Percentiles rank a stretch among this genome's conserved stretches.
phyloP scores from a whole-genome alignment of 2,113 vertebrate species.

The Rhadina sibilatrix region DNA sequence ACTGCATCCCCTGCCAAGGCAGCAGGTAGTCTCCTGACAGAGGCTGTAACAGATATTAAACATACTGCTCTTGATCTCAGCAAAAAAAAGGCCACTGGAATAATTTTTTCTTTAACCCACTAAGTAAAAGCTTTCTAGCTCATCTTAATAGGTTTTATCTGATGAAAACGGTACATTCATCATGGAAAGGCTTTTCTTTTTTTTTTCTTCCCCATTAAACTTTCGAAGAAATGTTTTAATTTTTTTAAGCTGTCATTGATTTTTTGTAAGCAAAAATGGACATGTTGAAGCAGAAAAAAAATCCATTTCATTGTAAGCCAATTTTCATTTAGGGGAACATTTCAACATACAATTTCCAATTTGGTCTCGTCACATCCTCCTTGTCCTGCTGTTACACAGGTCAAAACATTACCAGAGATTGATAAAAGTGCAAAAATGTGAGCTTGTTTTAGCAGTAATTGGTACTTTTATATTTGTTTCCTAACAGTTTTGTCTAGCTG shows the following conservation, averaged over 20 bases:
- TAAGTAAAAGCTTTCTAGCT: constrained; percentile 62
- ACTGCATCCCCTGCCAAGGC: constrained; percentile 29
- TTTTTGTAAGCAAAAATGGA: constrained; percentile 47
- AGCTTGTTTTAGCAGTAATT: not conserved
- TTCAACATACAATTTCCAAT: not conserved
- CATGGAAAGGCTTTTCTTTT: constrained; percentile 1
- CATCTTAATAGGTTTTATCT: constrained; percentile 57
- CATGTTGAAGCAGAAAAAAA: constrained; percentile 37
- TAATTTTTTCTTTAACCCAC: constrained; percentile 19
- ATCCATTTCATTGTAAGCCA: not conserved
- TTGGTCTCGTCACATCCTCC: not conserved
- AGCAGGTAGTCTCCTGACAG: constrained; percentile 33
- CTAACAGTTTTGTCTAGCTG: not conserved
- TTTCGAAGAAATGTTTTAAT: constrained; percentile 47
- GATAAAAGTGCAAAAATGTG: not conserved
- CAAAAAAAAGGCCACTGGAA: constrained; percentile 41
- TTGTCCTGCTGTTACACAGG: not conserved
- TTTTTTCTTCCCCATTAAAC: constrained; percentile 30
- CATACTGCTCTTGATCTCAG: constrained; percentile 45
- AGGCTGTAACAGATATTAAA: constrained; percentile 47
- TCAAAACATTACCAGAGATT: not conserved
- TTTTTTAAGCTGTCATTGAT: constrained; percentile 56
- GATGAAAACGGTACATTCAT: constrained; percentile 29
- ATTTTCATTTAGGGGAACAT: constrained; percentile 28
- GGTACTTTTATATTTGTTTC: not conserved